Evolutionary conservation across 2,797 vertebrate genomes (phyloP).

Genomic region (Scolopax bukidnonensis): DNA sequence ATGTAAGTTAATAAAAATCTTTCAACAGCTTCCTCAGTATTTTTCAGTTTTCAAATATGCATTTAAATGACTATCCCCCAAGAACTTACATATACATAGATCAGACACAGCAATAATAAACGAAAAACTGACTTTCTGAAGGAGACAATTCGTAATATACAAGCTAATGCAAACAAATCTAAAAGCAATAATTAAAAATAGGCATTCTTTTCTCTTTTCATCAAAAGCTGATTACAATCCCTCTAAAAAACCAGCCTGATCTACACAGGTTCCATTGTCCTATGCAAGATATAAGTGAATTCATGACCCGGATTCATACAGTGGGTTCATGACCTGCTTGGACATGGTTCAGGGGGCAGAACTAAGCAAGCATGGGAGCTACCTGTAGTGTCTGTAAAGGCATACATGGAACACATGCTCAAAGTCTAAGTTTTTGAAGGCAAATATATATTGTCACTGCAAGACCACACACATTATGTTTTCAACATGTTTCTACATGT

Average conservation of each 20-base stretch:
- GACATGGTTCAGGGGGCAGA: background rate
- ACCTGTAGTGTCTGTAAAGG: background rate
- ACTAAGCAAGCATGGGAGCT: background rate
- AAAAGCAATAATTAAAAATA: background rate
- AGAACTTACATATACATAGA: background rate
- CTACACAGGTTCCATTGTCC: background rate
- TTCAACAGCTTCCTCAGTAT: background rate
- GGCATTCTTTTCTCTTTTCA: background rate
- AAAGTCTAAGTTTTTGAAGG: background rate
- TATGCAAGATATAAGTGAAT: fast-evolving
- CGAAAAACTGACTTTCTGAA: background rate
- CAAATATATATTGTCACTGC: background rate
- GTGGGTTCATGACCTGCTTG: background rate
- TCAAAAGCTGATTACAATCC: background rate
- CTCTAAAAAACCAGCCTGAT: background rate
- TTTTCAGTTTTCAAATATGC: background rate
- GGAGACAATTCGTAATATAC: fast-evolving
- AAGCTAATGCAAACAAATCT: background rate
- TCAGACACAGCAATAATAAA: background rate
- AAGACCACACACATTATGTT: fast-evolving
- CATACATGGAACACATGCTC: fast-evolving
- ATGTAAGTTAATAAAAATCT: background rate
- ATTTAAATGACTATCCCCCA: background rate
- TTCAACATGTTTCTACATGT: background rate
- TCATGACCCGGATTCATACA: background rate